These are phyloP conservation scores for Limanda limanda DNA, from an alignment of 2,113 vertebrate species.

Conservation along the genomic window DNA sequence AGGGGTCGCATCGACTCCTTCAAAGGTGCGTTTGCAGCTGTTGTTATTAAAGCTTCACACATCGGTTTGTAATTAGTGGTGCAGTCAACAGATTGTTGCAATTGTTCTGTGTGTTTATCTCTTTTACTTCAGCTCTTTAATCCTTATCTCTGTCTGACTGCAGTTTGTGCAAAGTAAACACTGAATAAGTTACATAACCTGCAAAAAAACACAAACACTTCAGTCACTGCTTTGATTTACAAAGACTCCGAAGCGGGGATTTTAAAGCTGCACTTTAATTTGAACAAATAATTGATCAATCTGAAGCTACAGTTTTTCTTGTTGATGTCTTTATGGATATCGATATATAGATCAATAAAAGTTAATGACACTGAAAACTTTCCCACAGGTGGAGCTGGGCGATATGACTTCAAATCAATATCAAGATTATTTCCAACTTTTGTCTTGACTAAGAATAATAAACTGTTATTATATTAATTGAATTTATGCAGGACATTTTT, in stretches of 20 bases:
- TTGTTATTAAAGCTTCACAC: neutral
- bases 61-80: neutral
- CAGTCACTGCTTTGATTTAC: neutral
- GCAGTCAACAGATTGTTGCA: neutral
- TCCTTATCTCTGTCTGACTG: neutral
- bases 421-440: too few relatives aligned
- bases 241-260: neutral
- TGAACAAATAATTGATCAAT: too few relatives aligned
- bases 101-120: neutral
- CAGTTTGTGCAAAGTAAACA: conserved; percentile 1
- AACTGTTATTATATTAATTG: too few relatives aligned
- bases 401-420: too few relatives aligned
- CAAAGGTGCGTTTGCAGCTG: conserved; percentile 64
- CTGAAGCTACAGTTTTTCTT: too few relatives aligned
- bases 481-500: too few relatives aligned
- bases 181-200: neutral
- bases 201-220: neutral
- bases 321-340: too few relatives aligned
- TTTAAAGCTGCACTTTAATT: neutral
- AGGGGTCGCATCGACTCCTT: conserved; percentile 63
- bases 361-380: too few relatives aligned
- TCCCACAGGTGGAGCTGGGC: too few relatives aligned
- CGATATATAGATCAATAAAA: too few relatives aligned
- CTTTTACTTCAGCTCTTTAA: neutral
- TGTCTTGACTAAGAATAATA: too few relatives aligned